Conservation (phyloP, 2,888 invertebrate species). For the Horisme vitalbata region DNA sequence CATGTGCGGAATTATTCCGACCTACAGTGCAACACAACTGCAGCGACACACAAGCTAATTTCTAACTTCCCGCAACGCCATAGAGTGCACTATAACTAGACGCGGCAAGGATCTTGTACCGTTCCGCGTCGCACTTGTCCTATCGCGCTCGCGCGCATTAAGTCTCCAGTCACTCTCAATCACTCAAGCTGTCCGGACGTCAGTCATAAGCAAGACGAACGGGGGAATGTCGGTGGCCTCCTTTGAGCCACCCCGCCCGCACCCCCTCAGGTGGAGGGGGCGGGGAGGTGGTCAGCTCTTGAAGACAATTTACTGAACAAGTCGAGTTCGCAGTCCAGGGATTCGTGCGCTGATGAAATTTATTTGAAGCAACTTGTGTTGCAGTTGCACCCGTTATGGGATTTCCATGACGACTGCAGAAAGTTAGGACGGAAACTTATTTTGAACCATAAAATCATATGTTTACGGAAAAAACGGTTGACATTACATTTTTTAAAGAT, state of each 20-base stretch:
- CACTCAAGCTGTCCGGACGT: conserved; percentile 81
- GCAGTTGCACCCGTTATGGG: conserved; percentile 61
- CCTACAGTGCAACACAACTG: conserved; percentile 20
- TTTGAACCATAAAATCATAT: conserved; percentile 19
- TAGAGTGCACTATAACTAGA: conserved; percentile 52
- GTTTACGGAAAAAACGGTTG: conserved; percentile 1
- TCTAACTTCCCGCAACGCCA: conserved; percentile 37
- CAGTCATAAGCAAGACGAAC: conserved; percentile 82
- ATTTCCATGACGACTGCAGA: conserved; percentile 48
- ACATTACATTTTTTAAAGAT: background rate
- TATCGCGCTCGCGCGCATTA: conserved; percentile 76
- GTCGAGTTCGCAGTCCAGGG: conserved; percentile 65
- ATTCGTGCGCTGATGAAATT: conserved; percentile 74
- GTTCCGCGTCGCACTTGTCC: conserved; percentile 39
- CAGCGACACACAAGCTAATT: conserved; percentile 34
- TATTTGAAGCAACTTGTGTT: conserved; percentile 70
- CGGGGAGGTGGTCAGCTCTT: conserved; percentile 77
- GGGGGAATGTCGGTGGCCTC: conserved; percentile 73
- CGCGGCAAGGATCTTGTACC: conserved; percentile 42
- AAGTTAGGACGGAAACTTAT: conserved; percentile 29
- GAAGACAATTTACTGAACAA: conserved; percentile 81
- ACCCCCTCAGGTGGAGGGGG: conserved; percentile 57
- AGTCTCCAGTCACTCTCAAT: conserved; percentile 82
- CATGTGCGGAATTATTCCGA: conserved; percentile 47
- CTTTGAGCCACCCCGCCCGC: conserved; percentile 49